Percentiles rank a stretch among this genome's conserved stretches.
These are phyloP conservation scores for Holcopasites calliopsidis DNA, from an alignment of 1,140 invertebrate species.

Conservation along the genomic window DNA sequence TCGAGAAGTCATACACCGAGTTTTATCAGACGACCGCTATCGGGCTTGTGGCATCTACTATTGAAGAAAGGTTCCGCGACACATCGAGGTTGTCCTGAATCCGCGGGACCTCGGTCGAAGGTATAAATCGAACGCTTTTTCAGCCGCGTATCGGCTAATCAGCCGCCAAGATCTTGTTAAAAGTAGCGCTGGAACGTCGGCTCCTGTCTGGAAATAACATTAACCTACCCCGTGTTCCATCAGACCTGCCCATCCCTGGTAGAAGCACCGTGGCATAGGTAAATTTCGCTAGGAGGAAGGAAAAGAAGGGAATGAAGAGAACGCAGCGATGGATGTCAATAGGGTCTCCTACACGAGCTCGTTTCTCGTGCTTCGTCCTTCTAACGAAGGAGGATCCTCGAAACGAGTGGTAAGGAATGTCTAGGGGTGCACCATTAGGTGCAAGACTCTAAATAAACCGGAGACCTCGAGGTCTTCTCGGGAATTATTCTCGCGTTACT, in stretches of 20 bases:
- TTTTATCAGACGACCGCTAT: conserved; percentile 17
- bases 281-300: neutral
- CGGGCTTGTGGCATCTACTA: conserved; percentile 34
- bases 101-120: neutral
- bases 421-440: neutral
- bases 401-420: neutral
- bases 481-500: neutral
- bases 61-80: conserved; percentile 4
- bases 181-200: neutral
- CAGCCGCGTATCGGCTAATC: neutral
- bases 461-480: neutral
- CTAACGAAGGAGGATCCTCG: neutral
- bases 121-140: neutral
- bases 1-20: conserved; percentile 4
- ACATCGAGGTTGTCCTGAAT: neutral
- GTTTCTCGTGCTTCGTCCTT: neutral
- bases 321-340: neutral
- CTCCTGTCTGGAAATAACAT: conserved; percentile 16
- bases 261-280: neutral
- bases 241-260: neutral
- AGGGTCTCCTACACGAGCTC: neutral
- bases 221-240: conserved; percentile 2
- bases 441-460: too few relatives aligned
- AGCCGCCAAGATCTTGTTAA: neutral
- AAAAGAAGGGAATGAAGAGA: neutral